Base-by-base conservation (phyloP, 2,797 vertebrate genomes). In the Smutsia gigantea region DNA sequence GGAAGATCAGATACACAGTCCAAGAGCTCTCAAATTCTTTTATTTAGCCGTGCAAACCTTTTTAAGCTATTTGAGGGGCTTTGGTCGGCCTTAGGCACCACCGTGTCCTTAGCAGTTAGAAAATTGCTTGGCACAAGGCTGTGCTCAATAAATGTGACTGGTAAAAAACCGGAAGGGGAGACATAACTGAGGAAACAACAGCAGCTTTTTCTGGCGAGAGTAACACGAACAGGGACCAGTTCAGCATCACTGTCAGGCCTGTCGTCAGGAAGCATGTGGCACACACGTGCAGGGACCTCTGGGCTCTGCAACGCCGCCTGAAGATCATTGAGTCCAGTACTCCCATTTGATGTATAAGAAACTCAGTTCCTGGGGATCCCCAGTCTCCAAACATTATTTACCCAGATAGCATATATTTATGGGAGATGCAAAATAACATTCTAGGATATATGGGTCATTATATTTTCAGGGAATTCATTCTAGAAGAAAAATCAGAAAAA, bases 401-500 rank as follows among this genome's bases (percentile, higher is more conserved):
- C 12, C 17, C 55, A 72, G 29, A 46, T 29, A 42, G 34, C 63
- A 53, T 34, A 13, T 79, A 72, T 87, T 88, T 90, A 71, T 79
- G 34, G 7, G 25, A 61, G 42, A 69, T 92, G 66, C 29, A 78
- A 87, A 63, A 93, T 59, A 90, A 88, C 31, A 29, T 53, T 77
- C 13, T 64, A 15, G 72, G 9, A n/a, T 75, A 64, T 69, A 71
- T 34, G 55, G n/a, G 15, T 27, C 55, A 27, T 75, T 93, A 77
- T 85, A 34, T 64, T 91, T 96, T 69, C 15, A 92, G 34, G 55
- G 12, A 87, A 71, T 87, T 84, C 71, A 88, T 94, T 87, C 21
- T 27, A 42, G 23, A 90, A 87, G 42, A 74, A 1, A 94, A 91
- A 64, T 87, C 5, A 19, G 83, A 78, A 74, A 85, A 94, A 12